Base-by-base conservation (phyloP, 2,888 invertebrate species). In the Drosophila acutilabella region DNA sequence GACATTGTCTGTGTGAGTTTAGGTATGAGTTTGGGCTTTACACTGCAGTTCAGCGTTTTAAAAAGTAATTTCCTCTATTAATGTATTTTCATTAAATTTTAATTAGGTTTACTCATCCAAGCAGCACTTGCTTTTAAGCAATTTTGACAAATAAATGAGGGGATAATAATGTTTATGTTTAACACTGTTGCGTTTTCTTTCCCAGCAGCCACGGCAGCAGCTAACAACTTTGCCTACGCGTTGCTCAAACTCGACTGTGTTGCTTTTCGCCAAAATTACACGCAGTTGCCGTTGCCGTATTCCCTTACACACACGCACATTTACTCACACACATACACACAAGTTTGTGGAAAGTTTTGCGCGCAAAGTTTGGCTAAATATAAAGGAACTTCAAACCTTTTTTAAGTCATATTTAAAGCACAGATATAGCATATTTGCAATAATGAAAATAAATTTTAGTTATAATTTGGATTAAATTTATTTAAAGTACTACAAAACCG, bases 241-340 rank as follows among this genome's bases (percentile, higher is more conserved):
- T 74, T 70, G 89, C 86, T 88, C 60, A 72, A 85, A 85, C 88
- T 89, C 89, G 86, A 85, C 85, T 85, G 89, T 80, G 73, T 85
- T 80, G 69, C 74, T 80, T 60, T 71, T 77, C 77, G 64, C 86
- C 86, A 70, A 85, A 74, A 68, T 23, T 71, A 73, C 77, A 85
- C 72, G 70, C 79, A 76, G 82, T 74, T 76, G 67, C 73, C 59
- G 48, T 71, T 73, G 73, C 68, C 76, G 61, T 48, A 56, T 66
- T 66, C 47, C 45, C 72, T 60, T 60, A 66, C 20, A 68, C 70
- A 59, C 38, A 41, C 41, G 33, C 48, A 33, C 47, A 42, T 58
- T 48, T 51, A 61, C 42, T 56, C 41, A 56, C 60, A 23, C 47
- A 42, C 61, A 54, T 20, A 53, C 42, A 40, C 45, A 48, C 45